Evolutionary conservation across 2,113 vertebrate genomes (phyloP), one percentile per base, ranked within the genome.

Genomic region (Peromyscus californicus): DNA sequence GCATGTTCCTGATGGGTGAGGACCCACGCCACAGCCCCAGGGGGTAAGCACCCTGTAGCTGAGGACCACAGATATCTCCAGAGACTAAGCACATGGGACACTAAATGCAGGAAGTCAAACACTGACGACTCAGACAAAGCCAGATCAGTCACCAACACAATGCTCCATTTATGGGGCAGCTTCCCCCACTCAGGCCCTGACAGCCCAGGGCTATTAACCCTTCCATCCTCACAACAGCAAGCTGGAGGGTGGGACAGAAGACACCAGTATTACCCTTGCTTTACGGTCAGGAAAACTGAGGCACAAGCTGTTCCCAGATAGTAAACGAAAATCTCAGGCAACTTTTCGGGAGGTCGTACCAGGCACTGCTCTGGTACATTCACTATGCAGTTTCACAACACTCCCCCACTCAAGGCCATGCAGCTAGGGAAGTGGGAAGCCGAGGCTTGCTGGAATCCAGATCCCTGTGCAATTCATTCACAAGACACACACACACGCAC

Each of bases 121-220:
- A 70, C 94, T 72, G 94, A 97, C 89, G 97, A 82, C 70, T 51
- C 65, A 9, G 96, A 97, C 97, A 98, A 97, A 98, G 98, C 87
- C 39, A 82, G 97, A 95, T 90, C 97, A 94, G 96, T 97, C 93
- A 96, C 39, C 72, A 90, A 45, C 89, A 92, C 94, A 98, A 97
- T 96, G 59, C 95, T 54, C 96, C 89, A 85, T 97, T 97, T 97
- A 95, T 92, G 84, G 1, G 3, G 69, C 57, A 51, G 65, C 96
- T 92, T 95, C 97, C 97, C 97, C 94, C 91, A 92, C 57, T 93
- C 79, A 72, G 57, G 97, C 87, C 69, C 75, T 93, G n/a, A 6
- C 42, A 76, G 89, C 78, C 29, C 2, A 3, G 84, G 74, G 42
- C 76, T 86, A 70, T 97, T 97, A 98, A 98, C 97, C 93, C 96